Evolutionary conservation across 2,113 vertebrate genomes (phyloP).

Genomic region (Vanacampus margaritifer): DNA sequence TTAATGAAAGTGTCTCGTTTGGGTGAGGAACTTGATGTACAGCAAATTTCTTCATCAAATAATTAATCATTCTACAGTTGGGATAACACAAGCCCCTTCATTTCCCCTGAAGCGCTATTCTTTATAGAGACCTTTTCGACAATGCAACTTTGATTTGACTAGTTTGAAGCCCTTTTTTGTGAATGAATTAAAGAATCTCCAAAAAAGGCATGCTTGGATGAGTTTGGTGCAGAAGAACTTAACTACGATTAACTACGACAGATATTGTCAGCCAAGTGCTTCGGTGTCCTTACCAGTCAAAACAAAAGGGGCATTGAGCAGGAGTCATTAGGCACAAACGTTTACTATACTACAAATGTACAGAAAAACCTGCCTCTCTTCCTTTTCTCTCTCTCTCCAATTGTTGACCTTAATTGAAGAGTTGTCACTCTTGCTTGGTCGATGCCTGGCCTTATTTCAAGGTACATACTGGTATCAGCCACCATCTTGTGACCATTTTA

Average conservation of each 20-base stretch:
- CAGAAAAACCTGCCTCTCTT: conserved; percentile 63
- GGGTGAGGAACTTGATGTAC: conserved; percentile 16
- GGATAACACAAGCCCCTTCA: too few species aligned
- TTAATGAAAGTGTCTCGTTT: conserved; percentile 70
- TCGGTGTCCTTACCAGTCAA: conserved; percentile 52
- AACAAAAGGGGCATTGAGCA: conserved; percentile 60
- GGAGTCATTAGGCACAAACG: background rate
- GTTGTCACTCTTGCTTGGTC: conserved; percentile 40
- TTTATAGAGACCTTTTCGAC: too few species aligned
- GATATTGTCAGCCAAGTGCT: background rate
- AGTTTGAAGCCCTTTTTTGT: too few species aligned
- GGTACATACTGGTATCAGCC: too few species aligned
- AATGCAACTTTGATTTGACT: too few species aligned
- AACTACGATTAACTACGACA: background rate
- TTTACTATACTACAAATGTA: conserved; percentile 17
- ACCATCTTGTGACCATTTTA: too few species aligned
- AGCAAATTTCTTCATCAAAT: too few species aligned
- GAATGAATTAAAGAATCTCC: too few species aligned
- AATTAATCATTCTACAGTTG: too few species aligned
- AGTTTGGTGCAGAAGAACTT: background rate
- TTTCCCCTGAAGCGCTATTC: too few species aligned
- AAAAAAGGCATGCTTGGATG: too few species aligned
- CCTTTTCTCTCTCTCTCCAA: conserved; percentile 29
- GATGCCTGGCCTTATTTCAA: too few species aligned
- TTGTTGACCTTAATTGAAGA: conserved; percentile 41